A percentile compares a stretch with the other conserved stretches of the same genome.
Evolutionary conservation across 2,797 vertebrate species (phyloP).

Genomic region (Cryptoblepharus egeriae): DNA sequence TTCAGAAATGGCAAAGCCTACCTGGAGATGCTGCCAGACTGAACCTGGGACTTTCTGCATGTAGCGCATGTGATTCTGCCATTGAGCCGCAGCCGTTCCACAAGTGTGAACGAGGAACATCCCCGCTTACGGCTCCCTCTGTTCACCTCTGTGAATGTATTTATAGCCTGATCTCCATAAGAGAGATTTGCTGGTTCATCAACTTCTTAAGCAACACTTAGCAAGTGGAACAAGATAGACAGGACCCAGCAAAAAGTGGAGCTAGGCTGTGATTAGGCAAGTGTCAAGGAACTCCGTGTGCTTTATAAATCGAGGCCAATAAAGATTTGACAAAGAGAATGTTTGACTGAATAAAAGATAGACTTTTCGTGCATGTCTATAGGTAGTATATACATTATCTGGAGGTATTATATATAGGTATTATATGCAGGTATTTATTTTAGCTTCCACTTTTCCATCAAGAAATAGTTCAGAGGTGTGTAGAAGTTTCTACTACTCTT

Average conservation of each 20-base stretch:
- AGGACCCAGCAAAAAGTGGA: slow-evolving; percentile 6
- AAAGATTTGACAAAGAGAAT: background rate
- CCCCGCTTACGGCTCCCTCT: background rate
- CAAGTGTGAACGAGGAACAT: background rate
- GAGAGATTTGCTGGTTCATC: slow-evolving; percentile 7
- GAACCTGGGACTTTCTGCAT: no score
- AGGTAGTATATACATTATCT: no score
- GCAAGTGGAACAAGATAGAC: slow-evolving; percentile 36
- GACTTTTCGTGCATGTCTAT: background rate
- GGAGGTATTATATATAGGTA: no score
- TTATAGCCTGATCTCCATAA: background rate
- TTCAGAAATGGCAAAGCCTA: no score
- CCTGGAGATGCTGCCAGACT: no score
- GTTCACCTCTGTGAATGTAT: background rate
- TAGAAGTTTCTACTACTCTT: no score
- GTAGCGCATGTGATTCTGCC: no score
- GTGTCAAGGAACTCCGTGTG: background rate
- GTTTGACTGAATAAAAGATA: background rate
- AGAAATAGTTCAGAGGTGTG: no score
- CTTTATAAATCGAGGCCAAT: background rate
- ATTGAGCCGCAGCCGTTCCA: no score
- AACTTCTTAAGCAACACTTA: slow-evolving; percentile 15
- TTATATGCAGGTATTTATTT: no score
- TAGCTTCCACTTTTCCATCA: background rate
- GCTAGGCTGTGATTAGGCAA: fast-evolving